phyloP scores from a whole-genome alignment of 2,888 invertebrate genomes.

The Strigamia crassipes region DNA sequence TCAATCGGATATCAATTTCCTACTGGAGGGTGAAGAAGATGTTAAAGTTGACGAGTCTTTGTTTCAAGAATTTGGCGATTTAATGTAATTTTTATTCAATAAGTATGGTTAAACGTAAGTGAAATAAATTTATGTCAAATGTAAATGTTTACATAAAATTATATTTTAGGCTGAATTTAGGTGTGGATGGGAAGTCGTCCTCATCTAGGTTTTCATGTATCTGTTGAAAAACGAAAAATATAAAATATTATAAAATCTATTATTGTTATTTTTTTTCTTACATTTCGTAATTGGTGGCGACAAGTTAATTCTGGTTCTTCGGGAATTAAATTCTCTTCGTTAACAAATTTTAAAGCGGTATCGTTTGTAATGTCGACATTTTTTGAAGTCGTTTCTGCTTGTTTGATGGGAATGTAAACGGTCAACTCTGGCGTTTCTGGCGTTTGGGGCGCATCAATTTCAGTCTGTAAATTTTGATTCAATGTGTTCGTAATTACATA shows the following conservation, averaged over 20 bases:
- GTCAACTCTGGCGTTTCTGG: background rate
- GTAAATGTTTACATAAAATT: background rate
- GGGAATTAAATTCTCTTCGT: background rate
- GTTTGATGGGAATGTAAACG: background rate
- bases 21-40: constrained; percentile 78
- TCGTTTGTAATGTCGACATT: background rate
- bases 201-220: background rate
- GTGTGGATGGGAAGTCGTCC: background rate
- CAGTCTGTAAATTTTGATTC: too few relatives aligned
- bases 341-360: background rate
- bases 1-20: constrained; percentile 94
- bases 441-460: background rate
- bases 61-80: constrained; percentile 80
- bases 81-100: constrained; percentile 51
- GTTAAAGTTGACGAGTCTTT: constrained; percentile 92
- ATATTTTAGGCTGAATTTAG: background rate
- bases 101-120: background rate
- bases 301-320: background rate
- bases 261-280: background rate
- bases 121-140: background rate
- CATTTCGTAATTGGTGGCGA: background rate
- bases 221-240: background rate
- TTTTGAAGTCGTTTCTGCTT: background rate
- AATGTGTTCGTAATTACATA: too few relatives aligned
- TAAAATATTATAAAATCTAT: background rate